Percentiles rank a stretch among this genome's conserved stretches.
Evolutionary conservation across 2,797 vertebrate species (phyloP).

Genomic region (Cyclopterus lumpus): DNA sequence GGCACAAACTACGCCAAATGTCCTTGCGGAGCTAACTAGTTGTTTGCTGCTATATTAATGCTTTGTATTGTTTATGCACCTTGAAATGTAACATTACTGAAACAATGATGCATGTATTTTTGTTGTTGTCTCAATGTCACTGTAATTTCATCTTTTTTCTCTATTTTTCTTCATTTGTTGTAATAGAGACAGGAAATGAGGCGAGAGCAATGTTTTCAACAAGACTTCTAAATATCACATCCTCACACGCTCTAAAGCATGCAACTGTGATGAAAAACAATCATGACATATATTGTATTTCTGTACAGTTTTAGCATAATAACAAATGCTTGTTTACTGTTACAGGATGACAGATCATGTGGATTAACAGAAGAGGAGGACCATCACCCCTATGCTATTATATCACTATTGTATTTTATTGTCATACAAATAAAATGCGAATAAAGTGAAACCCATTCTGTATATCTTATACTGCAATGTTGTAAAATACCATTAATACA

Average conservation of each 20-base stretch:
- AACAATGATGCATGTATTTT: not conserved
- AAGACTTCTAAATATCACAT: not conserved
- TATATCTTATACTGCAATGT: not conserved
- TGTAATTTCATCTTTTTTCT: not conserved
- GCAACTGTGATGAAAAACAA: not conserved
- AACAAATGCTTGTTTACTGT: conserved; percentile 5
- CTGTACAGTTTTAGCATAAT: not conserved
- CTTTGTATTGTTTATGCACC: not conserved
- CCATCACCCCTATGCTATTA: not conserved
- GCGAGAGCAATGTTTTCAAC: not conserved
- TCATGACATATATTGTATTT: not conserved
- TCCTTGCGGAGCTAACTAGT: not conserved
- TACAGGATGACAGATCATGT: conserved; percentile 47
- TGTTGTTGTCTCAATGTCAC: too few relatives aligned
- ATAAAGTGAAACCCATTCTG: not conserved
- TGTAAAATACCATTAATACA: not conserved
- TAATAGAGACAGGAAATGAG: not conserved
- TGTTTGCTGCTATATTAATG: not conserved
- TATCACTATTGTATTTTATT: not conserved
- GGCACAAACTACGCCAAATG: not conserved
- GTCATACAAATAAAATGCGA: not conserved
- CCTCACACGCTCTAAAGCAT: not conserved
- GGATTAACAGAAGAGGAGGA: conserved; percentile 46
- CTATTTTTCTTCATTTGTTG: not conserved
- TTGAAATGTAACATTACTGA: not conserved